phyloP scores from a whole-genome alignment of 2,888 invertebrate species.

The Xestia xanthographa region DNA sequence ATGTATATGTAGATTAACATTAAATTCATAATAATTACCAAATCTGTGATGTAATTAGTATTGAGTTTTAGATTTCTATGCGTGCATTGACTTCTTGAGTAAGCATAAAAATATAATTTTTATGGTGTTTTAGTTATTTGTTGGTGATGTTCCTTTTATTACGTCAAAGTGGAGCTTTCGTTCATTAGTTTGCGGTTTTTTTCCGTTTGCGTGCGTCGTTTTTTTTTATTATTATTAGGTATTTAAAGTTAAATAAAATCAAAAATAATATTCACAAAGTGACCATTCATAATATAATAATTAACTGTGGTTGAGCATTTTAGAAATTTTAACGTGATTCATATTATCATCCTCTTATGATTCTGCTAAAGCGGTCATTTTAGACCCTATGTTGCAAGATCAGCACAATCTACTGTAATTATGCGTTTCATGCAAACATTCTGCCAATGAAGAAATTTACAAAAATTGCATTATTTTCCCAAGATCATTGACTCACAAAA shows the following conservation, averaged over 20 bases:
- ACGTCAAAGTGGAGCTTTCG: background rate
- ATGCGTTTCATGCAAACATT: background rate
- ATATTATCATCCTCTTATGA: too few relatives aligned
- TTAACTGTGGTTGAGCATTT: too few relatives aligned
- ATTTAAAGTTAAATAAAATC: background rate
- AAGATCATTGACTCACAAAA: constrained; percentile 1
- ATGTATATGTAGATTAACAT: constrained; percentile 32
- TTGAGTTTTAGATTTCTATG: constrained; percentile 21
- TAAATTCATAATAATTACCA: constrained; percentile 41
- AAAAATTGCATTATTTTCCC: background rate
- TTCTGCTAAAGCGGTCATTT: too few relatives aligned
- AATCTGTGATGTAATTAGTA: constrained; percentile 40
- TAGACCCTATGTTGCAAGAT: too few relatives aligned
- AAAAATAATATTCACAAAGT: background rate
- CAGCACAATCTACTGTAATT: background rate
- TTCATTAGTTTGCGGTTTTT: too few relatives aligned
- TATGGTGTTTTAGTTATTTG: constrained; percentile 7
- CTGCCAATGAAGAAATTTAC: background rate
- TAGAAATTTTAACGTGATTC: too few relatives aligned
- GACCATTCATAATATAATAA: too few relatives aligned
- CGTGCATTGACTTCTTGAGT: constrained; percentile 15
- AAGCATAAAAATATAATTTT: constrained; percentile 28
- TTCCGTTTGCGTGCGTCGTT: too few relatives aligned
- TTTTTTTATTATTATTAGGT: background rate
- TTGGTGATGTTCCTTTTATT: constrained; percentile 19